phyloP scores from a whole-genome alignment of 2,113 vertebrate genomes.

The Nerophis lumbriciformis region DNA sequence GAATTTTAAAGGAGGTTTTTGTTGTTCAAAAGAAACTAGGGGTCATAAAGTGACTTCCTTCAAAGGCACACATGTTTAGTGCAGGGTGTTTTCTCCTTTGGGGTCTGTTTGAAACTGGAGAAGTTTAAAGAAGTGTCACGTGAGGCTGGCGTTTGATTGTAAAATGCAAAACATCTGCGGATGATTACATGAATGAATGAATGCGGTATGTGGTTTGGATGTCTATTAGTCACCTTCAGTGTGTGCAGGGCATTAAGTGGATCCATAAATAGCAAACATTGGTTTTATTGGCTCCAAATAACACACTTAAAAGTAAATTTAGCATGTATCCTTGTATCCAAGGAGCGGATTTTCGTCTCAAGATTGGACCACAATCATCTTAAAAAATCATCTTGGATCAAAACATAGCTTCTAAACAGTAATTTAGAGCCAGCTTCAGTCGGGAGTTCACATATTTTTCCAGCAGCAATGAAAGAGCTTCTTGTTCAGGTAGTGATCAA shows the following conservation, averaged over 20 bases:
- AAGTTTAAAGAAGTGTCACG: constrained; percentile 12
- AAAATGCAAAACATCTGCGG: constrained; percentile 17
- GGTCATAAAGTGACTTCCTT: constrained; percentile 44
- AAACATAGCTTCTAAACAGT: constrained; percentile 11
- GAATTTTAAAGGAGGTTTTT: constrained; percentile 17
- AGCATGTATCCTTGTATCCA: constrained; percentile 10
- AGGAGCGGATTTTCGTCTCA: constrained; percentile 6
- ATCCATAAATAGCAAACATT: not conserved
- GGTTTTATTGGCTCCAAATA: not conserved
- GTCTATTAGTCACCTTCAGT: not conserved
- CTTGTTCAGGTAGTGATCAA: constrained; percentile 36
- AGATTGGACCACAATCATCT: constrained; percentile 19
- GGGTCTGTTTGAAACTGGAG: constrained; percentile 32
- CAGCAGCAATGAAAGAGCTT: constrained; percentile 47
- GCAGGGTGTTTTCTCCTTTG: constrained; percentile 27
- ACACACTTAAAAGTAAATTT: not conserved
- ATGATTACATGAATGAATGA: constrained; percentile 7
- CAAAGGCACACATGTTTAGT: constrained; percentile 40
- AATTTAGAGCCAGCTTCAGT: constrained; percentile 25
- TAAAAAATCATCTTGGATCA: constrained; percentile 21
- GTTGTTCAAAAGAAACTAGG: constrained; percentile 38
- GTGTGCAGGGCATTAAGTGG: not conserved
- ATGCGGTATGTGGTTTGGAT: not conserved
- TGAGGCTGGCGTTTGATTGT: constrained; percentile 11
- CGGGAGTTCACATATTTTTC: constrained; percentile 19